Evolutionary conservation across 2,888 invertebrate species (phyloP), one percentile per base, ranked within the genome.

Genomic region (Poecilobothrus nobilitatus): DNA sequence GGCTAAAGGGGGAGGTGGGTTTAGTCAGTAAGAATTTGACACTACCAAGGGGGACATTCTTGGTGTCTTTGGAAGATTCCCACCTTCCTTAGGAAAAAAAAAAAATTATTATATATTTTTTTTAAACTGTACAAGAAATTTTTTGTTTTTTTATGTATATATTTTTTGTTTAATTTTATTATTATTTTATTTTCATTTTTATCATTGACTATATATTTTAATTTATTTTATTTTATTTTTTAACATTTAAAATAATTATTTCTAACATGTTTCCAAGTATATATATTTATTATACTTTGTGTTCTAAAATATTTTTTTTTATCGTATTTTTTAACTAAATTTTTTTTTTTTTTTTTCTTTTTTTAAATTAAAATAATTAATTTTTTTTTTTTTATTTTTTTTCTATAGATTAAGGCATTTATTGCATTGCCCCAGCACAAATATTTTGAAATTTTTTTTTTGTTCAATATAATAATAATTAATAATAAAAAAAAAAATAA

Each of bases 391-490:
- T 34, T 34, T 8, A 12, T 18, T 18, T 33, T 65, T 34, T 65
- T n/a, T 65, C 44, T 34, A 27, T 22, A 68, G 33, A 70, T 53
- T 71, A 70, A 73, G 71, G 72, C 73, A 72, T 71, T 72, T 74
- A 74, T 74, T 74, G 74, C 74, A 74, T 73, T 72, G 74, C 73
- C 74, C 74, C 73, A 73, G 73, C 73, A 69, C 73, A 63, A 69
- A 37, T 65, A 21, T 66, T 67, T 67, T 67, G 68, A 27, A 27
- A 66, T 64, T 27, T 64, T 64, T 27, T 64, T 64, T 33, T 64
- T 64, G 10, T 8, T 65, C 18, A 33, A 64, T 33, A 33, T 64
- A 27, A 18, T 34, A 33, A 6, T 22, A 21, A 21, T 21, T 63
- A 22, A 21, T 22, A 21, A 63, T 63, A 10, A 62, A 62, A 63